Conservation (phyloP, 1,140 invertebrate species). For the Pseudomyrmex cubaensis region DNA sequence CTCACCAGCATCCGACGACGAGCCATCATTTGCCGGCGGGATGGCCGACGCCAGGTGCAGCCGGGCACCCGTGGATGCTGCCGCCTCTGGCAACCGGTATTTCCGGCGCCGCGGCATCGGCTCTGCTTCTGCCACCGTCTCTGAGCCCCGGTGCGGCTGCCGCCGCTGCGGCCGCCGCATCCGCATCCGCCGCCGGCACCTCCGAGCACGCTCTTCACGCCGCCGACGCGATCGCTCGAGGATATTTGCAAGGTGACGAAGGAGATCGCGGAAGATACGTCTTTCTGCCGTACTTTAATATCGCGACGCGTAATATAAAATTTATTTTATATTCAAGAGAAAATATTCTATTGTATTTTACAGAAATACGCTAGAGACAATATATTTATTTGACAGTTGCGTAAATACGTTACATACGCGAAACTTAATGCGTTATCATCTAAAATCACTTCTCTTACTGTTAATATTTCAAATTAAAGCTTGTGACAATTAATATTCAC, state of each 20-base stretch:
- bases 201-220: constrained; percentile 84
- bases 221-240: constrained; percentile 86
- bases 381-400: not conserved
- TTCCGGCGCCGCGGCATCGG: constrained; percentile 83
- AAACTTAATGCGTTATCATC: no score
- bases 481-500: not conserved
- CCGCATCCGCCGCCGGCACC: constrained; percentile 84
- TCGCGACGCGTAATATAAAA: not conserved
- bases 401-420: no score
- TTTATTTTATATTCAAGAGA: not conserved
- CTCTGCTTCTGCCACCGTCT: constrained; percentile 84
- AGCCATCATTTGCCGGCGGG: constrained; percentile 85
- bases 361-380: not conserved
- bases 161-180: constrained; percentile 82
- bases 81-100: constrained; percentile 83
- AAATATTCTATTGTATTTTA: constrained; percentile 37
- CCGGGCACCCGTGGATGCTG: constrained; percentile 83
- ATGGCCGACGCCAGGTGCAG: constrained; percentile 80
- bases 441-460: no score
- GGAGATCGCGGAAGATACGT: not conserved
- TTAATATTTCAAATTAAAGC: no score
- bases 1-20: constrained; percentile 77
- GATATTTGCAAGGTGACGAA: constrained; percentile 85
- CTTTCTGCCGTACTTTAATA: not conserved
- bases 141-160: constrained; percentile 81